Percentiles rank a stretch among this genome's conserved stretches.
These are phyloP conservation scores for Hypercompe scribonia DNA, from an alignment of 2,888 invertebrate genomes.

Conservation along the genomic window DNA sequence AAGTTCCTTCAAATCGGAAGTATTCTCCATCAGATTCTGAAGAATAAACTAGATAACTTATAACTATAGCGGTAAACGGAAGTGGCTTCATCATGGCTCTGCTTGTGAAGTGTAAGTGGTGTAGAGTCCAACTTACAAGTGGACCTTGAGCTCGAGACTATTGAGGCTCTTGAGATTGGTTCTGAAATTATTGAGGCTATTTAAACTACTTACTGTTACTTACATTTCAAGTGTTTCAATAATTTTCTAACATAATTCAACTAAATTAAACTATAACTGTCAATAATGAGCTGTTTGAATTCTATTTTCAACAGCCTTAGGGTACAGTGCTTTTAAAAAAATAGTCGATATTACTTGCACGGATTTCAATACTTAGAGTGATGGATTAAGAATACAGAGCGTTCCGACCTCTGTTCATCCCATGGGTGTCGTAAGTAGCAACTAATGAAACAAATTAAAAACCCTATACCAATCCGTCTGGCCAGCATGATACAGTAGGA, in stretches of 20 bases:
- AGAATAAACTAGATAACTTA: slow-evolving; percentile 38
- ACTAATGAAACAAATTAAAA: no score
- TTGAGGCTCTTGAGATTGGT: slow-evolving; percentile 41
- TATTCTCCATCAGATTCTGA: slow-evolving; percentile 19
- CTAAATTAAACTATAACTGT: slow-evolving; percentile 16
- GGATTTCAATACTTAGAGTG: no score
- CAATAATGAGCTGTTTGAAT: not conserved
- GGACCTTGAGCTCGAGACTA: slow-evolving; percentile 35
- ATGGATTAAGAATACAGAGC: no score
- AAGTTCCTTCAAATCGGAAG: slow-evolving; percentile 20
- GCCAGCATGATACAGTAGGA: no score
- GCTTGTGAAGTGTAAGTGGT: slow-evolving; percentile 42
- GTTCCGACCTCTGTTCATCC: no score
- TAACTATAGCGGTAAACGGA: slow-evolving; percentile 37
- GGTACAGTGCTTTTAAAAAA: not conserved
- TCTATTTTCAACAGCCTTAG: not conserved
- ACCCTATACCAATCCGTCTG: no score
- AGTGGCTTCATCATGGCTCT: slow-evolving; percentile 38
- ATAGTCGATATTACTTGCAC: not conserved
- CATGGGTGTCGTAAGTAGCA: no score
- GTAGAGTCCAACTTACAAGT: slow-evolving; percentile 46
- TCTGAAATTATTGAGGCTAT: slow-evolving; percentile 43
- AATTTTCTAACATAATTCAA: slow-evolving; percentile 29
- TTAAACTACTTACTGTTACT: slow-evolving; percentile 47
- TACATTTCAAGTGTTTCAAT: slow-evolving; percentile 30